Percentiles rank a stretch among this genome's conserved stretches.
Conservation (phyloP, 1,140 invertebrate species). For the Dreissena polymorpha region DNA sequence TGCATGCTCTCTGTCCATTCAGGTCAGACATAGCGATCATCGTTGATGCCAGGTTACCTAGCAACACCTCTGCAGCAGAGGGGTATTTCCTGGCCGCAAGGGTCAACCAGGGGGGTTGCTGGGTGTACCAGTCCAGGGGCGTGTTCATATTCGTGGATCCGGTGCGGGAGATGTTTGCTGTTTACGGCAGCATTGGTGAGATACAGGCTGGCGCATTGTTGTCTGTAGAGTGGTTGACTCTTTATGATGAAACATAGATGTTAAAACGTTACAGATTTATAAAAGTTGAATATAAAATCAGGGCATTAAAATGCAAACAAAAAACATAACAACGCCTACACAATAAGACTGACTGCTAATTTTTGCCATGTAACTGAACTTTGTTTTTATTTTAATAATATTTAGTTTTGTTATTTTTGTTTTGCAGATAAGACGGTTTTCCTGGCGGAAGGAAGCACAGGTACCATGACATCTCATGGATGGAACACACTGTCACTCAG, state of each 20-base stretch:
- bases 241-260: no score
- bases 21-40: slow-evolving; percentile 71
- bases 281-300: no score
- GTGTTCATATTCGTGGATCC: slow-evolving; percentile 71
- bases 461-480: not conserved
- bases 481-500: slow-evolving; percentile 50
- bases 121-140: slow-evolving; percentile 62
- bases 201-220: not conserved
- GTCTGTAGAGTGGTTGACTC: no score
- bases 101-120: slow-evolving; percentile 61
- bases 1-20: not conserved
- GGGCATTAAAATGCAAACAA: no score
- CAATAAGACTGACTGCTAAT: no score
- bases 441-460: slow-evolving; percentile 18
- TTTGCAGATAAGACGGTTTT: slow-evolving; percentile 37
- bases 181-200: slow-evolving; percentile 69
- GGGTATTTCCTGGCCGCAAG: slow-evolving; percentile 73
- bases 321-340: no score
- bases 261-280: no score
- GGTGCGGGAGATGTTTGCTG: slow-evolving; percentile 54
- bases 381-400: no score
- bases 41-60: slow-evolving; percentile 61
- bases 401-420: not conserved
- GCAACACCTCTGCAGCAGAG: slow-evolving; percentile 64
- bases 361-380: no score